Percentiles rank a stretch among this genome's conserved stretches.
These are phyloP conservation scores for Cotesia chilonis DNA, from an alignment of 1,140 invertebrate species.

Conservation along the genomic window DNA sequence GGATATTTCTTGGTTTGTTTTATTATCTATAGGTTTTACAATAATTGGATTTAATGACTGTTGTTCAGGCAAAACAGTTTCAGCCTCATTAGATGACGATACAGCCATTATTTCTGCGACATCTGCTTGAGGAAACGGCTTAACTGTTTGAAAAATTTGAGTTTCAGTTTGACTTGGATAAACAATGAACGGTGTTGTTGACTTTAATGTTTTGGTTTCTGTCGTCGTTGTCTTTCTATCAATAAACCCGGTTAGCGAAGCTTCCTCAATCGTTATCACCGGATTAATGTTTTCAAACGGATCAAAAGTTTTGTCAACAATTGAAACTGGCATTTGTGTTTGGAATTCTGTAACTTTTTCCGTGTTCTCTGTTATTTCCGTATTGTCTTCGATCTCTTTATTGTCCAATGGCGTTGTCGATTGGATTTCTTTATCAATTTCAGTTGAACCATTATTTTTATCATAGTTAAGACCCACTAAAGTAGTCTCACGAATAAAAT, in stretches of 20 bases:
- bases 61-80: slow-evolving; percentile 21
- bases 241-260: not conserved
- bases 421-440: not conserved
- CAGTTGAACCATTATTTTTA: not conserved
- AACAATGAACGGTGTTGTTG: not conserved
- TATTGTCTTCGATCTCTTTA: slow-evolving; percentile 44
- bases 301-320: not conserved
- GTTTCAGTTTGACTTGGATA: not conserved
- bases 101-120: slow-evolving; percentile 37
- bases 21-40: slow-evolving; percentile 17
- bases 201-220: not conserved
- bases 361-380: slow-evolving; percentile 23
- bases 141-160: not conserved
- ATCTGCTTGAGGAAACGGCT: slow-evolving; percentile 14
- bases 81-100: slow-evolving; percentile 35
- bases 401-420: slow-evolving; percentile 26
- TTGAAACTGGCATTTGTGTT: slow-evolving; percentile 1
- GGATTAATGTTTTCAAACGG: slow-evolving; percentile 15
- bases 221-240: not conserved
- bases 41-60: slow-evolving; percentile 3
- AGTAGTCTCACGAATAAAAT: slow-evolving; percentile 55
- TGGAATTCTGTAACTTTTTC: not conserved
- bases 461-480: slow-evolving; percentile 40
- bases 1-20: slow-evolving; percentile 6
- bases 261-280: slow-evolving; percentile 32